Base-by-base conservation (phyloP, 2,113 vertebrate genomes). In the Eptesicus fuscus region DNA sequence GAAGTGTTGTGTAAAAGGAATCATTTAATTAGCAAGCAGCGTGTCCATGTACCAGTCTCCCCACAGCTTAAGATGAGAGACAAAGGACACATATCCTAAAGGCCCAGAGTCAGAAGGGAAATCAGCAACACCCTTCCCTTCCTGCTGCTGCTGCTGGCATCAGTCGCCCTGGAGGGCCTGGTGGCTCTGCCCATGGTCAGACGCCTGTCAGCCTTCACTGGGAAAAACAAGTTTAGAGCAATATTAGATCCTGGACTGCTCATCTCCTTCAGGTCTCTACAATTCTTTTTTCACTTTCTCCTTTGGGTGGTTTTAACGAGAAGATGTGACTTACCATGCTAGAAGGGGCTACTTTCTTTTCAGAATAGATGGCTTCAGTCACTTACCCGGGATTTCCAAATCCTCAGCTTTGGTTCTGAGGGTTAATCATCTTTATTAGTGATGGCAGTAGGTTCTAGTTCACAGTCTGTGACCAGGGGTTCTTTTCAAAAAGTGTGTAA, bases 401-500 rank as follows among this genome's bases (percentile, higher is more conserved):
- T 78, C 49, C 59, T 91, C 78, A 88, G 61, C 3, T 4, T 2
- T 44, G 23, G 9, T 71, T 88, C 69, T 51, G 56, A 51, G 53
- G 63, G 67, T 56, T 53, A 61, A 69, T 67, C 25, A 37, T 13
- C 49, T 49, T 35, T 40, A 22, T 70, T 77, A 70, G 42, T 7
- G 35, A 35, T 13, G 65, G 76, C 18, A 25, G 28, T 28, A 73
- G 40, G 37, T 77, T 16, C 30, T 73, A 28, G 28, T 49, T 94
- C 61, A 47, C 11, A 78, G 47, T 69, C 65, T 80, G 11, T 56
- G 73, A 85, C 76, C 4, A 76, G 9, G 7, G 22, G 4, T 56
- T 87, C 65, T 93, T 84, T 91, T 65, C 42, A 70, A 69, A 95
- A 61, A 65, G 37, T 25, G 56, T 40, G 7, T 42, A 63, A 73